Conservation (phyloP, 2,888 invertebrate genomes). For the Anorthoa munda region DNA sequence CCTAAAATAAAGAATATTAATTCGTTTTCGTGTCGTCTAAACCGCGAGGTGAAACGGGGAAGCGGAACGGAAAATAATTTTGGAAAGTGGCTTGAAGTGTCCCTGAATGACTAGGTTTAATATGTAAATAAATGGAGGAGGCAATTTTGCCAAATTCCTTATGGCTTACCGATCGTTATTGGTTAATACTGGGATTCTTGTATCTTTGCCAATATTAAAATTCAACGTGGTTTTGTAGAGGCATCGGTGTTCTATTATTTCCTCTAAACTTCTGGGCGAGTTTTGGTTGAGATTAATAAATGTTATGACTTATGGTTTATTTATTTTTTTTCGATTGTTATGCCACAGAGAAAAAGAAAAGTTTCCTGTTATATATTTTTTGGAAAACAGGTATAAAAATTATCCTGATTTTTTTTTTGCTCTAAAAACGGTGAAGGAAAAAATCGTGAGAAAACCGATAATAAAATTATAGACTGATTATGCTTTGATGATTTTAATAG, state of each 20-base stretch:
- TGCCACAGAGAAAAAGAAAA: too few relatives aligned
- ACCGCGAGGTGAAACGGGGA: conserved; percentile 30
- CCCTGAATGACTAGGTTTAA: conserved; percentile 24
- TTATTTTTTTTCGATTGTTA: neutral
- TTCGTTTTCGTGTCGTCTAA: conserved; percentile 51
- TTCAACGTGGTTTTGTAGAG: conserved; percentile 31
- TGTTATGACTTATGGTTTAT: neutral
- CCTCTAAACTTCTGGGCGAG: neutral
- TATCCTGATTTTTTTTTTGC: too few relatives aligned
- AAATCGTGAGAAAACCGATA: too few relatives aligned
- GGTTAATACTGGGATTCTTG: conserved; percentile 53
- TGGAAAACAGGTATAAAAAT: too few relatives aligned
- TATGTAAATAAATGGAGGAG: conserved; percentile 49
- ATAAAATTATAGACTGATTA: too few relatives aligned
- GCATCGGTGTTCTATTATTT: conserved; percentile 18
- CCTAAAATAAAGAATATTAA: conserved; percentile 66
- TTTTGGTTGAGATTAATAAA: conserved; percentile 8
- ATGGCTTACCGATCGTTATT: conserved; percentile 51
- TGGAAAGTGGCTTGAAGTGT: conserved; percentile 35
- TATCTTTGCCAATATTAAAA: conserved; percentile 53
- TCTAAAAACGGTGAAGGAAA: too few relatives aligned
- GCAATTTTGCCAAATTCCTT: conserved; percentile 54
- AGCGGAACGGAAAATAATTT: conserved; percentile 39
- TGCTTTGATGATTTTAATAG: too few relatives aligned
- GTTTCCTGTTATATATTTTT: too few relatives aligned